A percentile compares a stretch with the other conserved stretches of the same genome.
These are phyloP conservation scores for Apomyelois bistriatella DNA, from an alignment of 2,888 invertebrate genomes.

Conservation along the genomic window DNA sequence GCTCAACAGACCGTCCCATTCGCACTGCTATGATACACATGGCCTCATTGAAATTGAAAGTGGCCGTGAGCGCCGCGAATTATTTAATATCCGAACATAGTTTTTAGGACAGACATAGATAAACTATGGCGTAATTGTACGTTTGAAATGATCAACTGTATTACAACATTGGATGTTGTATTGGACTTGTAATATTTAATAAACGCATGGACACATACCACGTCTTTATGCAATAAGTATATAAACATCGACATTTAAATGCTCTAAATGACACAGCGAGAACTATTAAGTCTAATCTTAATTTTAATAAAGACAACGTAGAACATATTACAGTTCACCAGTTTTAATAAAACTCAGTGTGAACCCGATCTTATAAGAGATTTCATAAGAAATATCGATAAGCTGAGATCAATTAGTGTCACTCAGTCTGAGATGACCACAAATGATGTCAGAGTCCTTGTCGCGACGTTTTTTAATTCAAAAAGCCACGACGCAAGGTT, in stretches of 20 bases:
- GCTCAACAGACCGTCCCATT: constrained; percentile 3
- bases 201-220: too few species aligned
- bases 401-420: neutral
- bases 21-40: constrained; percentile 7
- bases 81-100: constrained; percentile 4
- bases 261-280: too few species aligned
- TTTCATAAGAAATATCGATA: neutral
- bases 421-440: neutral
- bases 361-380: neutral
- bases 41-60: constrained; percentile 15
- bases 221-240: too few species aligned
- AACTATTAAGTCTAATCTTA: too few species aligned
- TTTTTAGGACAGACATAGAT: constrained; percentile 2
- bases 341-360: neutral
- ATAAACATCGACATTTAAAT: too few species aligned
- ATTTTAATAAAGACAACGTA: too few species aligned
- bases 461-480: neutral
- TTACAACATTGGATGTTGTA: neutral
- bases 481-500: too few species aligned
- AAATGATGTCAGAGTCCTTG: constrained; percentile 6
- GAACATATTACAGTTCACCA: too few species aligned
- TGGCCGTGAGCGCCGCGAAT: constrained; percentile 9
- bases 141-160: neutral
- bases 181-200: too few species aligned
- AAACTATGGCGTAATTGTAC: neutral